A percentile compares a stretch with the other conserved stretches of the same genome.
These are phyloP conservation scores for Tridacna gigas DNA, from an alignment of 2,888 invertebrate genomes.

Conservation along the genomic window DNA sequence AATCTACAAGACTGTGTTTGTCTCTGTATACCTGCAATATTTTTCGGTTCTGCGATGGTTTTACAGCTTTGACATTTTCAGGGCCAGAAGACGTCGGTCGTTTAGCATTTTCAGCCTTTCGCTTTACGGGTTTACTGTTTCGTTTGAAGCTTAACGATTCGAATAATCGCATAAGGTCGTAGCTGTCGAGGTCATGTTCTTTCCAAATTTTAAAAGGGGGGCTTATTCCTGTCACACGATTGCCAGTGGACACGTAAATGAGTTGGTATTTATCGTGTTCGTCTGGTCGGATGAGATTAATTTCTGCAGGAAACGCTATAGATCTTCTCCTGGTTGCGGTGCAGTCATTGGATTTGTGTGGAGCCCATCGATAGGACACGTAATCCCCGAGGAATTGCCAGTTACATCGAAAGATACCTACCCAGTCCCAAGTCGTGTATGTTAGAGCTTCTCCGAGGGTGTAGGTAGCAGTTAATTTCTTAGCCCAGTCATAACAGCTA, in stretches of 20 bases:
- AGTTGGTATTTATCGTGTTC: constrained; percentile 54
- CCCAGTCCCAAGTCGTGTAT: constrained; percentile 63
- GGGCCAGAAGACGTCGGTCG: not conserved
- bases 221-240: constrained; percentile 61
- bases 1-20: constrained; percentile 4
- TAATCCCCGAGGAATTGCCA: constrained; percentile 58
- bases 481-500: constrained; percentile 60
- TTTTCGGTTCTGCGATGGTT: constrained; percentile 6
- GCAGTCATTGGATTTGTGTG: constrained; percentile 31
- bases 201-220: not conserved
- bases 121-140: constrained; percentile 3
- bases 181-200: not conserved
- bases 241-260: constrained; percentile 63
- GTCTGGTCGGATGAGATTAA: constrained; percentile 42
- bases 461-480: constrained; percentile 59
- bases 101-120: not conserved
- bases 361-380: constrained; percentile 54
- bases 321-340: constrained; percentile 42
- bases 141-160: not conserved
- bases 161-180: constrained; percentile 12
- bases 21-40: constrained; percentile 3
- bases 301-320: constrained; percentile 31
- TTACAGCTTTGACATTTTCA: not conserved
- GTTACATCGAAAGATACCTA: constrained; percentile 54
- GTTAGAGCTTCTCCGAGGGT: constrained; percentile 50